Base-by-base conservation (phyloP, 2,888 invertebrate species). In the Allolobophora icterica region DNA sequence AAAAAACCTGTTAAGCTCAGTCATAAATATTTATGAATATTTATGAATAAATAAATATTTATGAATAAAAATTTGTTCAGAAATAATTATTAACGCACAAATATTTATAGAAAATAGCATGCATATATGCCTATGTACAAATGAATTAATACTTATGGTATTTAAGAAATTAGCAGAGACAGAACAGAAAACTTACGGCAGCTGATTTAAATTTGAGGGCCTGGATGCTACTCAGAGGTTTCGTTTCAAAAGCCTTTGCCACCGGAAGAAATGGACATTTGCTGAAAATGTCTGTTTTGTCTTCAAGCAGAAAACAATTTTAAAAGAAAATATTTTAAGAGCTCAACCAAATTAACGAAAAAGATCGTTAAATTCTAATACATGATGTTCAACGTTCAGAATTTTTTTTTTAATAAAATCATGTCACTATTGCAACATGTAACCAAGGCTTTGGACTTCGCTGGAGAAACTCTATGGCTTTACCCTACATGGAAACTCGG, bases 151-250 rank as follows among this genome's bases (percentile, higher is more conserved):
- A 89, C 71, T n/a, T 71, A 71, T 11, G n/a, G n/a, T n/a, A n/a
- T 71, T 71, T 71, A 33, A 45, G n/a, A 24, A 33, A 38, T n/a
- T n/a, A n/a, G n/a, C n/a, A 8, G 17, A 33, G 24, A 35, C 3
- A 84, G 17, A 91, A 90, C 0, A 42, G 24, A n/a, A 45, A 71
- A 90, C 91, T 90, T 91, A 92, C 92, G 8, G 91, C 92, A 24
- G 91, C 92, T 15, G 92, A 89, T 42, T 92, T 84, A 90, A 92
- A 92, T 89, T 92, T 92, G 52, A 92, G 83, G n/a, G 92, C 92
- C 83, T 92, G 92, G 58, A 92, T 91, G 30, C 52, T 38, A 24
- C 52, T 45, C 19, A 19, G 83, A 17, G 91, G 91, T 19, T 58
- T 40, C n/a, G 91, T 90, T 33, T 45, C 19, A 30, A 91, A 90